Evolutionary conservation across 1,140 invertebrate genomes (phyloP).

Genomic region (Pseudoatta argentina): DNA sequence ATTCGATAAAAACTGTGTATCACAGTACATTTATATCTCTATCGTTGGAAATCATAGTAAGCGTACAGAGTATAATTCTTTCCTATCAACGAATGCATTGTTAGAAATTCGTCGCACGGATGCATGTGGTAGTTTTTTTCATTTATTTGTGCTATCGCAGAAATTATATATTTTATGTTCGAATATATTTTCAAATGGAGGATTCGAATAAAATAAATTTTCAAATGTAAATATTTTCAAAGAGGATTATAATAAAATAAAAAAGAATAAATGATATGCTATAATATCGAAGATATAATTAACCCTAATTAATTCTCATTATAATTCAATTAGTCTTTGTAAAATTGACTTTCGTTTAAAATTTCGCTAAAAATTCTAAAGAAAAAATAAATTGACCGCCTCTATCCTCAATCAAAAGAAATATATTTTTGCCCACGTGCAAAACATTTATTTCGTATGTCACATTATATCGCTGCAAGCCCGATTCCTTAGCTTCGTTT

Average conservation of each 20-base stretch:
- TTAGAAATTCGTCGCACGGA: neutral
- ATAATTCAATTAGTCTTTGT: neutral
- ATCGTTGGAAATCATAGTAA: neutral
- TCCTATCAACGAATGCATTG: constrained; percentile 2
- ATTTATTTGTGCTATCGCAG: neutral
- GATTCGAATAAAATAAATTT: neutral
- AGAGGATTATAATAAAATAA: neutral
- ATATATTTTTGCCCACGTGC: neutral
- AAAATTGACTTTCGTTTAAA: neutral
- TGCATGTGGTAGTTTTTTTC: neutral
- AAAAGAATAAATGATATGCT: neutral
- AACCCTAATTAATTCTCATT: neutral
- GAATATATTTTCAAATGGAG: neutral
- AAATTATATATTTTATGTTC: constrained; percentile 5
- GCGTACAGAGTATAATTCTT: neutral
- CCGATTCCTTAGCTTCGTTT: constrained; percentile 22
- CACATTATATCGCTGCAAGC: constrained; percentile 24
- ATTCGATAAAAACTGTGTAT: neutral
- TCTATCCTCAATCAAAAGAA: neutral
- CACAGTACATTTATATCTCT: neutral
- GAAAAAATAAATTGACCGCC: neutral
- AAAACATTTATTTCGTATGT: constrained; percentile 28
- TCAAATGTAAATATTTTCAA: neutral
- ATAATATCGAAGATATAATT: neutral
- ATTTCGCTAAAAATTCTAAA: neutral